phyloP scores from a whole-genome alignment of 2,797 vertebrate genomes.

The Acanthurus leucopareius region DNA sequence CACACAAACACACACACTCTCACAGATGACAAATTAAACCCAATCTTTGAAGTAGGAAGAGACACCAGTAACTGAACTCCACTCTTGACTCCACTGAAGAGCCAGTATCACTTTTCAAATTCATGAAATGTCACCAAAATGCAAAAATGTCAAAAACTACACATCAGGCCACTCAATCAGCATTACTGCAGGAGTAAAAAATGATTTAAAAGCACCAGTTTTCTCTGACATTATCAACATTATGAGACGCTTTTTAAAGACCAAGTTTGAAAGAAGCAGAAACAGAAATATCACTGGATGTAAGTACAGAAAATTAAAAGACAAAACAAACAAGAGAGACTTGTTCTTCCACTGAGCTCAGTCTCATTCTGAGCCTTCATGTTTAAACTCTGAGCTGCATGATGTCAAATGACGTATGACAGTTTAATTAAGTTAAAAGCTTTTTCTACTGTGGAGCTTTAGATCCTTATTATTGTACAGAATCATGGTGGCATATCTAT shows the following conservation, averaged over 20 bases:
- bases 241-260: too few relatives aligned
- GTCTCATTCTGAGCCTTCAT: background rate
- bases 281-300: background rate
- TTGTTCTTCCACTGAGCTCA: background rate
- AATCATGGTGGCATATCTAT: conserved; percentile 27
- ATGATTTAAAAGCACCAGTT: background rate
- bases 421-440: conserved; percentile 60
- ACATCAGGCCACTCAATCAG: background rate
- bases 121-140: too few relatives aligned
- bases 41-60: background rate
- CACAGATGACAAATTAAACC: background rate
- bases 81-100: background rate
- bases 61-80: background rate
- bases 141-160: too few relatives aligned
- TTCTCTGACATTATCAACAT: background rate
- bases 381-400: conserved; percentile 22
- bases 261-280: background rate
- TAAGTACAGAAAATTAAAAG: background rate
- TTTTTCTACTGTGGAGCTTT: conserved; percentile 34
- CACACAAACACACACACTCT: background rate
- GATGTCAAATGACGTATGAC: conserved; percentile 35
- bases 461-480: background rate
- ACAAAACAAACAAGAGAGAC: background rate
- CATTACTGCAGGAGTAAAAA: too few relatives aligned
- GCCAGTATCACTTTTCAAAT: too few relatives aligned